Evolutionary conservation across 2,888 invertebrate species (phyloP).

Genomic region (Pseudococcus jackbeardsleyi): DNA sequence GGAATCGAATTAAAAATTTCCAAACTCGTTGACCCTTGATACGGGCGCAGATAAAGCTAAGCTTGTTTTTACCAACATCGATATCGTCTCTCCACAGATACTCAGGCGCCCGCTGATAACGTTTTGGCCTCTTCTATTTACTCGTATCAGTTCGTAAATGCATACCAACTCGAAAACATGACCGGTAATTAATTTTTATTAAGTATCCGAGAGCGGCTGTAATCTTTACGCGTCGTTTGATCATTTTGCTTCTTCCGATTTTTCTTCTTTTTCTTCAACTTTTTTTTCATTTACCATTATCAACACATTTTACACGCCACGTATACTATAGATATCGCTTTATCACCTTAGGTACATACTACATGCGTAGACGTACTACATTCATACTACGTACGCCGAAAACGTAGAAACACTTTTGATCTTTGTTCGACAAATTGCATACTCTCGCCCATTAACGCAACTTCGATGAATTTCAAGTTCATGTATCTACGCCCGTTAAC

Average conservation of each 20-base stretch:
- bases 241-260: neutral
- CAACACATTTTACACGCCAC: neutral
- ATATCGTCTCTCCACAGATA: neutral
- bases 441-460: neutral
- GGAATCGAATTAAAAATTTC: neutral
- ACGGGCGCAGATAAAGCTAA: neutral
- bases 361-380: no score
- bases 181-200: constrained; percentile 28
- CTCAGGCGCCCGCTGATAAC: constrained; percentile 24
- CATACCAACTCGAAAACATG: constrained; percentile 19
- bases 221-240: constrained; percentile 19
- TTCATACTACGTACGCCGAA: no score
- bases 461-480: neutral
- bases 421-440: constrained; percentile 1
- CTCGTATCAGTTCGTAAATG: neutral
- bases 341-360: no score
- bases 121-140: neutral
- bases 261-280: neutral
- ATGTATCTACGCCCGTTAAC: neutral
- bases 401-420: neutral
- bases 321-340: neutral
- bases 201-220: constrained; percentile 13
- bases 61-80: neutral
- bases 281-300: no score
- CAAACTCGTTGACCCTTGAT: constrained; percentile 17